Conservation (phyloP, 2,888 invertebrate genomes). For the Scaptomyza reducta region DNA sequence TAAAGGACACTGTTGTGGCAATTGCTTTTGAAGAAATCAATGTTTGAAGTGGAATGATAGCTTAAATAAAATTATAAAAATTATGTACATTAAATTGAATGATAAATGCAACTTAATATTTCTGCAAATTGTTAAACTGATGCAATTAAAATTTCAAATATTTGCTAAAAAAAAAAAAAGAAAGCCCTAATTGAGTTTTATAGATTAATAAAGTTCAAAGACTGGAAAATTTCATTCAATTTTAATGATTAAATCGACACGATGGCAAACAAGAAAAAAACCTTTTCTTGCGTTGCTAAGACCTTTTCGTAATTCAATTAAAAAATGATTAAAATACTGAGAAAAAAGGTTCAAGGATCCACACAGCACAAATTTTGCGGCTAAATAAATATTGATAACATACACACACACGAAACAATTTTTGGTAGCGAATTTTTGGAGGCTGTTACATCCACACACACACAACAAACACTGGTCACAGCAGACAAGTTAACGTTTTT, state of each 20-base stretch:
- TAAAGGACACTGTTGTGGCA: constrained; percentile 8
- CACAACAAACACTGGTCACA: constrained; percentile 13
- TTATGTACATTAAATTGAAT: too few species aligned
- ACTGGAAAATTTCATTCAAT: neutral
- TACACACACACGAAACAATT: constrained; percentile 16
- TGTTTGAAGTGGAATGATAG: neutral
- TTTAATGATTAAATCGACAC: neutral
- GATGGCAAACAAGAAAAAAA: neutral
- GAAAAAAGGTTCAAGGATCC: constrained; percentile 61
- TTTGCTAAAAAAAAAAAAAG: neutral
- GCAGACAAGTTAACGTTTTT: constrained; percentile 19
- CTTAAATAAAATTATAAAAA: neutral
- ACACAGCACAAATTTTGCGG: constrained; percentile 70
- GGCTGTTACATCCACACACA: constrained; percentile 39
- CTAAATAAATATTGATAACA: constrained; percentile 57
- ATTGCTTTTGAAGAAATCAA: constrained; percentile 4
- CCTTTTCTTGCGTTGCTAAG: constrained; percentile 10
- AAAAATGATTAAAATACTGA: constrained; percentile 73
- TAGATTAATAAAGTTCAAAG: neutral
- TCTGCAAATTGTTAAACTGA: too few species aligned
- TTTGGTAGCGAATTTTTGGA: constrained; percentile 32
- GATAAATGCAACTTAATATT: too few species aligned
- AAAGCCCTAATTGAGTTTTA: neutral
- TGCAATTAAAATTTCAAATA: neutral
- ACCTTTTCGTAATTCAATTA: constrained; percentile 67